These are phyloP conservation scores for Drosophila nebulosa DNA, from an alignment of 1,140 invertebrate genomes.

Conservation along the genomic window DNA sequence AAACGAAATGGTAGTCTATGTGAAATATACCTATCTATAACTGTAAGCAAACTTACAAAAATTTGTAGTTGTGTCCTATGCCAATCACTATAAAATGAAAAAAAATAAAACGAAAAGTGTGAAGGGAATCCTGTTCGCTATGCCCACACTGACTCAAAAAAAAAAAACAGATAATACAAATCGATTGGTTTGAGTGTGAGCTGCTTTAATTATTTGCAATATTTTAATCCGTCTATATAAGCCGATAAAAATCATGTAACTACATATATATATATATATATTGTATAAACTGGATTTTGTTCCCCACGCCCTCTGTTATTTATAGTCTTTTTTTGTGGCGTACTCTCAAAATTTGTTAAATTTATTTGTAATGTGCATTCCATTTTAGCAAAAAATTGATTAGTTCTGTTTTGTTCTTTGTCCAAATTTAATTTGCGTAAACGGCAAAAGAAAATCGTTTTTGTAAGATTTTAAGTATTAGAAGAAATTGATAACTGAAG, in stretches of 20 bases:
- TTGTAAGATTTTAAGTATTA: slow-evolving; percentile 67
- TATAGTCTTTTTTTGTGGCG: slow-evolving; percentile 43
- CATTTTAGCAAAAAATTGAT: slow-evolving; percentile 56
- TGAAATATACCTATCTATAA: slow-evolving; percentile 58
- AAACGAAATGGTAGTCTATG: slow-evolving; percentile 50
- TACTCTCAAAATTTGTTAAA: slow-evolving; percentile 34
- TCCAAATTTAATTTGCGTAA: slow-evolving; percentile 69
- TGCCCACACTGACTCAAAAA: slow-evolving; percentile 44
- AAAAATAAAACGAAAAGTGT: slow-evolving; percentile 27
- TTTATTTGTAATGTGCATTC: slow-evolving; percentile 69
- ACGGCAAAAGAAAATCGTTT: slow-evolving; percentile 21
- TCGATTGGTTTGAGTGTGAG: slow-evolving; percentile 41
- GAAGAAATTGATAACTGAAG: slow-evolving; percentile 35
- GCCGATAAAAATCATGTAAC: slow-evolving; percentile 19
- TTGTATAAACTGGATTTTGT: slow-evolving; percentile 30
- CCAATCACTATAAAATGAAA: slow-evolving; percentile 67
- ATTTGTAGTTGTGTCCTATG: slow-evolving; percentile 71
- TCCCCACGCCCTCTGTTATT: slow-evolving; percentile 23
- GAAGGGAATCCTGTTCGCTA: slow-evolving; percentile 30
- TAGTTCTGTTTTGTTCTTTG: slow-evolving; percentile 28
- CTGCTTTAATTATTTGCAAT: slow-evolving; percentile 61
- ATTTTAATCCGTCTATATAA: slow-evolving; percentile 62
- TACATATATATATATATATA: slow-evolving; percentile 21
- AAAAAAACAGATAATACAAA: slow-evolving; percentile 13
- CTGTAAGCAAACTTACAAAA: slow-evolving; percentile 50